phyloP scores from a whole-genome alignment of 2,888 invertebrate genomes.

The Troides aeacus region DNA sequence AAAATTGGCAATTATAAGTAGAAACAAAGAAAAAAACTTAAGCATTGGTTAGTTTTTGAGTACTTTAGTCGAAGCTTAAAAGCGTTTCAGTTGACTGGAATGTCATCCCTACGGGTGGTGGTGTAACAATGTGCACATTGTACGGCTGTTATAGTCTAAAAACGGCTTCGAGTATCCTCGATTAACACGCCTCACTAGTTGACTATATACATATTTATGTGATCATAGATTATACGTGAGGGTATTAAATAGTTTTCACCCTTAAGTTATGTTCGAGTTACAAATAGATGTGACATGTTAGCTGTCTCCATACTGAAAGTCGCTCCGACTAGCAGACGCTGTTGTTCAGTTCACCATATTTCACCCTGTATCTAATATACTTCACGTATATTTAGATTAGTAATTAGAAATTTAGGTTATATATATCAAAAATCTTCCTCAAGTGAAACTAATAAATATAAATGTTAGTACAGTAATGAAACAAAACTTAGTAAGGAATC shows the following conservation, averaged over 20 bases:
- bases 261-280: background rate
- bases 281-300: background rate
- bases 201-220: constrained; percentile 1
- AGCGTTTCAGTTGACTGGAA: constrained; percentile 13
- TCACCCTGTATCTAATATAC: too few relatives aligned
- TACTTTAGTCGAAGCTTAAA: background rate
- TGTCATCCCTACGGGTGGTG: constrained; percentile 32
- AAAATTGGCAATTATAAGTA: background rate
- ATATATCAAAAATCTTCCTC: too few relatives aligned
- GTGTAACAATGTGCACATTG: constrained; percentile 37
- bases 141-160: constrained; percentile 46
- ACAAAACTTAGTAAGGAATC: constrained; percentile 51
- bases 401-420: too few relatives aligned
- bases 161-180: constrained; percentile 43
- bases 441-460: constrained; percentile 35
- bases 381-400: too few relatives aligned
- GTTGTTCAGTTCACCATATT: too few relatives aligned
- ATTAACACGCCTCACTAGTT: constrained; percentile 30
- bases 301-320: too few relatives aligned
- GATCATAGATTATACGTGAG: background rate
- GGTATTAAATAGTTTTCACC: background rate
- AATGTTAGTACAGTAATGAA: constrained; percentile 52
- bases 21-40: background rate
- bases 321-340: too few relatives aligned
- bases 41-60: background rate